A percentile compares a stretch with the other conserved stretches of the same genome.
Conservation (phyloP, 2,888 invertebrate species). For the Trachelus stipa region DNA sequence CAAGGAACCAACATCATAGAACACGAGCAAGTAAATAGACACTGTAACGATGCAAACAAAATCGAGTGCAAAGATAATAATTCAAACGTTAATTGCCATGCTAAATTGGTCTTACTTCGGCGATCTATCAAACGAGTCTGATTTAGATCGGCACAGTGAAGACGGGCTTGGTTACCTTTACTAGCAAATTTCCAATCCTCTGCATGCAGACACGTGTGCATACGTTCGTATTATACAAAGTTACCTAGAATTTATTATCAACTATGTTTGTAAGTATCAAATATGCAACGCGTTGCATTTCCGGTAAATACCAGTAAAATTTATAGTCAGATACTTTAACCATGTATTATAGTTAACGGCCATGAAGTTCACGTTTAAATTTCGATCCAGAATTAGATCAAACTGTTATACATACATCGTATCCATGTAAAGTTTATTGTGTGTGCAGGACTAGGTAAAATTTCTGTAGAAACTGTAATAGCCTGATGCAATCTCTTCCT, state of each 20-base stretch:
- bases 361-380: background rate
- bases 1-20: background rate
- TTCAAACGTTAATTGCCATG: constrained; percentile 41
- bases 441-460: background rate
- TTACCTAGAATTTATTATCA: background rate
- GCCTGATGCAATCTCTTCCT: background rate
- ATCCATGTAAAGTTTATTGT: background rate
- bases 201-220: background rate
- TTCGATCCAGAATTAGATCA: background rate
- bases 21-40: background rate
- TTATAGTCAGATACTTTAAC: background rate
- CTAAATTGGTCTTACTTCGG: constrained; percentile 29
- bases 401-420: background rate
- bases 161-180: background rate
- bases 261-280: background rate
- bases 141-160: constrained; percentile 6
- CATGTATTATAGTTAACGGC: background rate
- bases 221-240: background rate
- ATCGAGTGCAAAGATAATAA: constrained; percentile 38
- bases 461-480: background rate
- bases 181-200: background rate
- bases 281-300: background rate
- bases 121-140: constrained; percentile 26
- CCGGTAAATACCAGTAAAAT: background rate
- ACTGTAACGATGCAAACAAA: constrained; percentile 12